Evolutionary conservation across 2,888 invertebrate species (phyloP).

Genomic region (Augochlorella aurata): DNA sequence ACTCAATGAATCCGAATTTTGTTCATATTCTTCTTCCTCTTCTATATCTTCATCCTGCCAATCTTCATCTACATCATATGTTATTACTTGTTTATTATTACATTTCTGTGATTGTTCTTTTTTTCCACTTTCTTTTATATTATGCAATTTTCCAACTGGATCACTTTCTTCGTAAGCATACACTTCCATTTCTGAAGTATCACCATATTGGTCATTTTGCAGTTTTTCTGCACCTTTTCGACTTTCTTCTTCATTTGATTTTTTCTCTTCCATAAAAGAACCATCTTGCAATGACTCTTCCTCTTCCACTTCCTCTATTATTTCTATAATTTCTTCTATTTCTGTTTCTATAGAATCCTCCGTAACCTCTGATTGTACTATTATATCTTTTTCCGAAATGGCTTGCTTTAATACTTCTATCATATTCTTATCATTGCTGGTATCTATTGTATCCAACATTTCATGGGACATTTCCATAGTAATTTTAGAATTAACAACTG

Average conservation of each 20-base stretch:
- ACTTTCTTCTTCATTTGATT: constrained; percentile 15
- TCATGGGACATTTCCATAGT: constrained; percentile 63
- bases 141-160: constrained; percentile 29
- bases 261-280: not conserved
- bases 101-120: constrained; percentile 42
- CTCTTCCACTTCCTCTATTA: constrained; percentile 77
- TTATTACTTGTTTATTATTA: constrained; percentile 66
- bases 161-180: constrained; percentile 53
- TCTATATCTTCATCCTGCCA: constrained; percentile 79
- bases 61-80: constrained; percentile 78
- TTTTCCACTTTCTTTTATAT: constrained; percentile 18
- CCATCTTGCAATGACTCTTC: constrained; percentile 28
- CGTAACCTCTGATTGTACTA: constrained; percentile 71
- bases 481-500: not conserved
- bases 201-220: constrained; percentile 28
- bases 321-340: constrained; percentile 78
- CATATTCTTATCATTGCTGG: constrained; percentile 64
- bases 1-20: constrained; percentile 55
- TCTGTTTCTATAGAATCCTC: constrained; percentile 70
- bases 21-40: constrained; percentile 62
- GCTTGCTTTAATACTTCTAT: constrained; percentile 71
- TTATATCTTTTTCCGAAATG: constrained; percentile 72
- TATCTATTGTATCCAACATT: constrained; percentile 58
- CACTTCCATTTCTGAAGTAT: constrained; percentile 43
- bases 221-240: constrained; percentile 22